Evolutionary conservation across 1,140 invertebrate species (phyloP).

Genomic region (Gerris buenoi): DNA sequence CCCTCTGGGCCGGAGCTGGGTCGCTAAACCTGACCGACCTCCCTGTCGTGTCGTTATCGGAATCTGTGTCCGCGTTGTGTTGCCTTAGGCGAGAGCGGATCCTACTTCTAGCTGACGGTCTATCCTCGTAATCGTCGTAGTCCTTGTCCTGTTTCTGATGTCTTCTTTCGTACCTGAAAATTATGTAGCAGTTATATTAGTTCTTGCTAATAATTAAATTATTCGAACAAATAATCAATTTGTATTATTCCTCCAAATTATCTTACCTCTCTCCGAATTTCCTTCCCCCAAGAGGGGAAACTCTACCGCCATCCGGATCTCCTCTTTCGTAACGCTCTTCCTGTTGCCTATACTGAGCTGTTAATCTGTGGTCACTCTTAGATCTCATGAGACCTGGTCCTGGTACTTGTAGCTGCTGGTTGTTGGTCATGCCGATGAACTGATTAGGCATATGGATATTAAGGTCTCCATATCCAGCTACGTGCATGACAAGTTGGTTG

Average conservation of each 20-base stretch:
- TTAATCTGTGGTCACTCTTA: constrained; percentile 82
- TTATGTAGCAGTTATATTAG: too few relatives aligned
- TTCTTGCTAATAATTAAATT: too few relatives aligned
- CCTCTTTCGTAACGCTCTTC: constrained; percentile 41
- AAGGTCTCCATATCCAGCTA: constrained; percentile 67
- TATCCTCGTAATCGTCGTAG: constrained; percentile 30
- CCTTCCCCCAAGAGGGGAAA: constrained; percentile 47
- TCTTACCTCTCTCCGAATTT: constrained; percentile 49
- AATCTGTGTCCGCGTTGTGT: constrained; percentile 36
- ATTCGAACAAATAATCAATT: too few relatives aligned
- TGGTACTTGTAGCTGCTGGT: constrained; percentile 40
- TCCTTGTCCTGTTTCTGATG: constrained; percentile 33
- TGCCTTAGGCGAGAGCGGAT: constrained; percentile 54
- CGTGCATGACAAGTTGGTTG: constrained; percentile 69
- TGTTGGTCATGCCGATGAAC: constrained; percentile 28
- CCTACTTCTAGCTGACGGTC: constrained; percentile 38
- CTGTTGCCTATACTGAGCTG: constrained; percentile 73
- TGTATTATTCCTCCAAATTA: too few relatives aligned
- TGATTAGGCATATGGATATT: constrained; percentile 50
- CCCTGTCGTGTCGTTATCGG: constrained; percentile 46
- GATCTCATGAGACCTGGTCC: constrained; percentile 68
- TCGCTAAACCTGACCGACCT: constrained; percentile 38
- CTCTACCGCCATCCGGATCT: constrained; percentile 32
- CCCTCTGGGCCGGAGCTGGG: constrained; percentile 44
- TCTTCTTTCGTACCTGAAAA: constrained; percentile 6